Evolutionary conservation across 2,888 invertebrate species (phyloP), one percentile per base, ranked within the genome.

Genomic region (Spatulosminthurus flaviceps): DNA sequence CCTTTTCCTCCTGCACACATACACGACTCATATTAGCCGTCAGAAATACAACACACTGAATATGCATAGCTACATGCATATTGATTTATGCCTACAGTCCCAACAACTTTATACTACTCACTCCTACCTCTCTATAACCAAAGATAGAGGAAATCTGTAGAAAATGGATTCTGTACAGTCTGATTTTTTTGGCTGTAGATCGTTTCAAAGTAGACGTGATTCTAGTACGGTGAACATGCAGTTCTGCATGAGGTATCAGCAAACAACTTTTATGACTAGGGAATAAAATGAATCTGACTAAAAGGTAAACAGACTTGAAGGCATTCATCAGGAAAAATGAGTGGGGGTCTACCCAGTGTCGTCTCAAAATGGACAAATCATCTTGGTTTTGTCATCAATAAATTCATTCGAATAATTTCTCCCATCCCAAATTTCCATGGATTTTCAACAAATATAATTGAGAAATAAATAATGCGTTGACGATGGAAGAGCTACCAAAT

Each of bases 111-210:
- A 5, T 51, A n/a, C 19, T 51, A 51, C 19, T 19, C 16, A n/a
- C 64, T 64, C 64, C 21, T 64, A 64, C 64, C 22, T 19, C 7
- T 7, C 5, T 64, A 21, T 24, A 22, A 11, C 21, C 64, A 64
- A 22, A 64, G 64, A 24, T 64, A 64, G 61, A 13, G 64, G 11
- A 26, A 64, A 26, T 22, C 24, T 24, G 64, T 51, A 26, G 64
- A 64, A 64, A 64, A 64, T 64, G 22, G 64, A 64, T 64, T 64
- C 26, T 64, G 21, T 19, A n/a, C 24, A 22, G 64, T 26, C 21
- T 64, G 2, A 64, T 22, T 64, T 24, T 64, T 64, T 64, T 11
- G 5, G 2, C 16, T 2, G n/a, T 13, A 51, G 1, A 19, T 51
- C 51, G 51, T 19, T 19, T 19, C 19, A 51, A 13, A 9, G 51